Conservation (phyloP, 2,888 invertebrate species). For the Hyposoter dolosus region DNA sequence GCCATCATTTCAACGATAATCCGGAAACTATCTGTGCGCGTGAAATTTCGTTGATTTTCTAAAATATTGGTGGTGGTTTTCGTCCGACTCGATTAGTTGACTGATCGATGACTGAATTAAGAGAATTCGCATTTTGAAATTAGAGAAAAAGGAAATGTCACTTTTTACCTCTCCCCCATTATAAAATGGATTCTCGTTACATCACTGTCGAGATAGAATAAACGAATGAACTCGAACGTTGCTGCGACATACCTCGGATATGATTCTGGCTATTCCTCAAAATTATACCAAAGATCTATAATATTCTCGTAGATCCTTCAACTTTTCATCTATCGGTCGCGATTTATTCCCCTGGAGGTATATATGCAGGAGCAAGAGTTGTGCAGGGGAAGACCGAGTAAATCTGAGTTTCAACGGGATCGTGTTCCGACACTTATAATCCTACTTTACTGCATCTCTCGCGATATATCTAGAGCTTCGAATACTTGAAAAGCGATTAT, state of each 20-base stretch:
- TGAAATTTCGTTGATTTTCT: no score
- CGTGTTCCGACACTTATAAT: slow-evolving; percentile 46
- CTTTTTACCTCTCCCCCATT: neutral
- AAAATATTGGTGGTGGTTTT: no score
- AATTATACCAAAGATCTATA: slow-evolving; percentile 22
- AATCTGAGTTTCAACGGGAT: slow-evolving; percentile 44
- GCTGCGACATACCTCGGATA: slow-evolving; percentile 2
- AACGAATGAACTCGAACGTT: slow-evolving; percentile 35
- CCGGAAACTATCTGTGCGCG: no score
- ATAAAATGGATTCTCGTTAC: neutral
- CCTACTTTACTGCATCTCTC: slow-evolving; percentile 42
- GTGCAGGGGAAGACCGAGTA: slow-evolving; percentile 10
- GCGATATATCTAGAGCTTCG: slow-evolving; percentile 17
- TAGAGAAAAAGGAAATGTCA: neutral
- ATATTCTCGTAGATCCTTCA: slow-evolving; percentile 30
- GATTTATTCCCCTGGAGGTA: slow-evolving; percentile 37
- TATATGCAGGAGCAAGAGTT: neutral
- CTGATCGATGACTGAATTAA: no score
- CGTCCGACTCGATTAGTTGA: no score
- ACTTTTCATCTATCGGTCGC: slow-evolving; percentile 36
- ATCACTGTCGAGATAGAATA: slow-evolving; percentile 3
- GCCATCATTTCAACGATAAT: neutral
- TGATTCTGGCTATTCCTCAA: slow-evolving; percentile 23
- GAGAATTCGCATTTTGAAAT: no score
- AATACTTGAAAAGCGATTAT: slow-evolving; percentile 56